phyloP scores from a whole-genome alignment of 2,888 invertebrate species.

The Heliconius charithonia region DNA sequence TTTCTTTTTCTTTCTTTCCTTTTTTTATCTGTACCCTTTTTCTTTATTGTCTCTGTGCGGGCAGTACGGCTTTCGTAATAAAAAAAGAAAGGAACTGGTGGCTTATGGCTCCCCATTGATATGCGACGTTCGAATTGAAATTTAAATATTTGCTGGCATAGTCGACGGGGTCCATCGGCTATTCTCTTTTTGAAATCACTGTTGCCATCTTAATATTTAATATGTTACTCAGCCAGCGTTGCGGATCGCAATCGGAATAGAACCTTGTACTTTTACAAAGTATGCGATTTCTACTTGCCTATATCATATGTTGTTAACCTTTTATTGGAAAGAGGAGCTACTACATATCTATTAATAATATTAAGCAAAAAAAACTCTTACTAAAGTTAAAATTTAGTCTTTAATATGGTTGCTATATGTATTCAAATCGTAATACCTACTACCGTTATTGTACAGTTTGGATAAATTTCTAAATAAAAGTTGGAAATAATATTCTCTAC shows the following conservation, averaged over 20 bases:
- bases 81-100: conserved; percentile 73
- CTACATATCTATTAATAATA: too few relatives aligned
- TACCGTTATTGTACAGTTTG: too few relatives aligned
- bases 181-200: conserved; percentile 74
- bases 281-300: neutral
- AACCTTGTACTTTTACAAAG: conserved; percentile 11
- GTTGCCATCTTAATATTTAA: conserved; percentile 79
- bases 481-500: too few relatives aligned
- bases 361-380: too few relatives aligned
- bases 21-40: conserved; percentile 68
- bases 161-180: conserved; percentile 74
- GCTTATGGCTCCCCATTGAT: conserved; percentile 84
- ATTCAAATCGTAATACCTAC: too few relatives aligned
- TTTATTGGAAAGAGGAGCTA: neutral
- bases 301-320: neutral
- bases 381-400: too few relatives aligned
- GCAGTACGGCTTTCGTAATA: conserved; percentile 68
- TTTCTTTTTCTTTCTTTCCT: conserved; percentile 33
- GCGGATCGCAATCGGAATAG: conserved; percentile 39
- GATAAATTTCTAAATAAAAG: too few relatives aligned
- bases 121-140: conserved; percentile 83
- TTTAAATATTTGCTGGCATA: conserved; percentile 82
- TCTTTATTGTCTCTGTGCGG: conserved; percentile 81
- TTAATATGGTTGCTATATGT: too few relatives aligned
- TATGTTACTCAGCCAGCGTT: conserved; percentile 60